Conservation (phyloP, 1,140 invertebrate species). For the Andrena cerasifolii region DNA sequence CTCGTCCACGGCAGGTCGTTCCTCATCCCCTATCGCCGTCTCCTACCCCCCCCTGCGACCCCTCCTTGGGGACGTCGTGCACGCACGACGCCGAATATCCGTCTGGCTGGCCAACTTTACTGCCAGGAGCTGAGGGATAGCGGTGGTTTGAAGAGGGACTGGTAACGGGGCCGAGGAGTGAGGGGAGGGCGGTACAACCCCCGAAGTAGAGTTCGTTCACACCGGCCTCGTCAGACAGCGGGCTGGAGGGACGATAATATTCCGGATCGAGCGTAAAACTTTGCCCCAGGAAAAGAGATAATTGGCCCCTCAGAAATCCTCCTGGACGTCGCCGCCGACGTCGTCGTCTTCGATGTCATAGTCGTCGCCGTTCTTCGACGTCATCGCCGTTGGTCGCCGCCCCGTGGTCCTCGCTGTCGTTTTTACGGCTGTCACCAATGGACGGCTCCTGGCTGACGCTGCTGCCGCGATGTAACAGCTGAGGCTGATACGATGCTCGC, state of each 20-base stretch:
- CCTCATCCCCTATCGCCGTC: slow-evolving; percentile 36
- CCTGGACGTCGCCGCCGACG: slow-evolving; percentile 21
- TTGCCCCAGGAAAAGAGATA: slow-evolving; percentile 65
- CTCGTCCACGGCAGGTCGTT: slow-evolving; percentile 19
- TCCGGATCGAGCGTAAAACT: slow-evolving; percentile 68
- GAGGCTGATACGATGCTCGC: no score
- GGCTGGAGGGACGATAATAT: slow-evolving; percentile 66
- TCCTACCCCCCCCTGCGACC: slow-evolving; percentile 22
- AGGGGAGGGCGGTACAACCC: slow-evolving; percentile 41
- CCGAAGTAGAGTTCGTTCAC: slow-evolving; percentile 76
- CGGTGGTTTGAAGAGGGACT: slow-evolving; percentile 25
- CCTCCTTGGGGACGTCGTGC: slow-evolving; percentile 59
- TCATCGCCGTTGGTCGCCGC: background rate
- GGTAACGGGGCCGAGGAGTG: background rate
- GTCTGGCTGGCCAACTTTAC: slow-evolving; percentile 72
- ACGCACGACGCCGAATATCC: slow-evolving; percentile 75
- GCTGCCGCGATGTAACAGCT: background rate
- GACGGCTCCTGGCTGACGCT: slow-evolving; percentile 13
- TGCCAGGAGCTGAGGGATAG: slow-evolving; percentile 45
- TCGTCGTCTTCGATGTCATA: slow-evolving; percentile 30
- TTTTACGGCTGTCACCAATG: slow-evolving; percentile 5
- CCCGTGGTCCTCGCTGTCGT: no score
- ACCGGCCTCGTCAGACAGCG: slow-evolving; percentile 65
- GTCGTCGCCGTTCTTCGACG: slow-evolving; percentile 42
- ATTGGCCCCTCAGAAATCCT: slow-evolving; percentile 63